phyloP scores from a whole-genome alignment of 1,140 invertebrate species.

The Zaprionus africanus region DNA sequence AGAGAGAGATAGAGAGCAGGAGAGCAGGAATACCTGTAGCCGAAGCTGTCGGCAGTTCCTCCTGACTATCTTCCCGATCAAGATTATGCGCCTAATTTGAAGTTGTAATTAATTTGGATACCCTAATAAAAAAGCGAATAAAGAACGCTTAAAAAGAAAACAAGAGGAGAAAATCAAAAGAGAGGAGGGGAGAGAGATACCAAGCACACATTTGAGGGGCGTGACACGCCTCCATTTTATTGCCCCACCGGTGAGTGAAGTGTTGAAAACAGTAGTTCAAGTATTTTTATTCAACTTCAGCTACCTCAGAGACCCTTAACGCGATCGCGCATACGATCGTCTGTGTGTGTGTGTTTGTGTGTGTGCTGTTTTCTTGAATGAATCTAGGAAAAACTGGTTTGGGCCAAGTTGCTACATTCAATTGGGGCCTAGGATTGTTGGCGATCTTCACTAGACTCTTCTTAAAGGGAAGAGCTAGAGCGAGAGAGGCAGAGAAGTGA shows the following conservation, averaged over 20 bases:
- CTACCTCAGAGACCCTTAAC: slow-evolving; percentile 53
- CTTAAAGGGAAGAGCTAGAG: neutral
- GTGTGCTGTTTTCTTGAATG: slow-evolving; percentile 76
- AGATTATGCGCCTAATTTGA: slow-evolving; percentile 79
- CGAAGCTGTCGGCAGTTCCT: slow-evolving; percentile 47
- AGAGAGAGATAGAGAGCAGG: slow-evolving; percentile 24
- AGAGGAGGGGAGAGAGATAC: slow-evolving; percentile 21
- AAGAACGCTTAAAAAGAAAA: slow-evolving; percentile 33
- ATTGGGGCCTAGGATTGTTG: slow-evolving; percentile 39
- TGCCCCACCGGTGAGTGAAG: slow-evolving; percentile 77
- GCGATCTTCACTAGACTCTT: slow-evolving; percentile 22
- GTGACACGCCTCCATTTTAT: slow-evolving; percentile 70
- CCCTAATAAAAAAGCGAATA: slow-evolving; percentile 73
- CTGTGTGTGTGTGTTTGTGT: slow-evolving; percentile 28
- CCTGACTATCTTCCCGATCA: slow-evolving; percentile 59
- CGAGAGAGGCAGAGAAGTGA: neutral
- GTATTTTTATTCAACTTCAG: slow-evolving; percentile 62
- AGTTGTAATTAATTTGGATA: slow-evolving; percentile 83
- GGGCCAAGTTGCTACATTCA: slow-evolving; percentile 45
- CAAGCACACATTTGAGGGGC: slow-evolving; percentile 53
- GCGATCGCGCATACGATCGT: slow-evolving; percentile 1
- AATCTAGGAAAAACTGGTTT: slow-evolving; percentile 78
- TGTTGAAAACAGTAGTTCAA: slow-evolving; percentile 82
- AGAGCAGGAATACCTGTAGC: slow-evolving; percentile 26
- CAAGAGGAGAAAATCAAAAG: neutral